Evolutionary conservation across 1,140 invertebrate species (phyloP), one percentile per base, ranked within the genome.

Genomic region (Drosophila rufa): DNA sequence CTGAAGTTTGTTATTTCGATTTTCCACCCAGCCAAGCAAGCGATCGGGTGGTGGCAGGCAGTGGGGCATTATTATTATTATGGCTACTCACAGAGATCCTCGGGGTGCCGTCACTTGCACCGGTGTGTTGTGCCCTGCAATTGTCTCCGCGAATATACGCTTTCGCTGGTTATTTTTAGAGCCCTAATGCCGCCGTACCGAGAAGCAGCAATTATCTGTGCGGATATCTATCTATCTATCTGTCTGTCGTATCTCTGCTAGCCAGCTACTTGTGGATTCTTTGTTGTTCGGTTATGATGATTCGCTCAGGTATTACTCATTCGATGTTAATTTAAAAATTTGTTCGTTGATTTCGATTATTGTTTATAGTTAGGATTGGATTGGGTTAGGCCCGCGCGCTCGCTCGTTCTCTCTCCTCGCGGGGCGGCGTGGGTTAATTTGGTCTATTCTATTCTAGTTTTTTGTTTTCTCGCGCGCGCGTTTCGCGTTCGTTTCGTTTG

Each of bases 401-500:
- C 33, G 27, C 42, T 60, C 56, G 12, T 7, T 38, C 17, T 38
- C 22, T 56, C 25, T 12, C 3, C 45, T 38, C 17, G 33, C 27
- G 15, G 42, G 30, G 42, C 36, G 12, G 40, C 17, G 17, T 55
- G 5, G 80, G 67, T 82, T 87, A 82, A 86, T 87, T 69, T 79
- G 36, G 64, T 47, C 42, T 78, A 66, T 68, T 82, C 46, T 83
- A 45, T 69, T 77, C 78, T 62, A 33, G 62, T 76, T 65, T 62
- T 43, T 62, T 25, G 55, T 75, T 70, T 66, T 66, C 62, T 42
- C 67, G 67, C 67, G 67, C 74, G 79, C 85, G 86, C 79, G 53
- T 56, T 56, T 87, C 85, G 85, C 85, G 85, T 89, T 89, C 85
- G 85, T 89, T 89, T 89, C 85, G 85, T 89, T 89, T 89, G 60